These are phyloP conservation scores for Drosophila kuntzei DNA, from an alignment of 2,888 invertebrate species.

Conservation along the genomic window DNA sequence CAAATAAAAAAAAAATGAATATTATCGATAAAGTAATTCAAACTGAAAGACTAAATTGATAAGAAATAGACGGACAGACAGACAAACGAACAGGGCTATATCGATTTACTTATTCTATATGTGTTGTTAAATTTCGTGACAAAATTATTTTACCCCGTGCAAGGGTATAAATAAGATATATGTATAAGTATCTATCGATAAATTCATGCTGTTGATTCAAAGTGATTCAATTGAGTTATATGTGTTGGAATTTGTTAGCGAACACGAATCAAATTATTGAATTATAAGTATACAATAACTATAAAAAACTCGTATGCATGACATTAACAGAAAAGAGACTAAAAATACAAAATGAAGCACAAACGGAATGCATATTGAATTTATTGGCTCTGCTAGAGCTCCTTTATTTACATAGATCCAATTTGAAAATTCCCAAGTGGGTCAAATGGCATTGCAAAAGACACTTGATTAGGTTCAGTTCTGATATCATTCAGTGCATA, in stretches of 20 bases:
- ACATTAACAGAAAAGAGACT: conserved; percentile 16
- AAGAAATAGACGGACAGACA: too few species aligned
- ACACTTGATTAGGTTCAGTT: background rate
- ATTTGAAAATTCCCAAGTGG: conserved; percentile 26
- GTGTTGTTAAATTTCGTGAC: background rate
- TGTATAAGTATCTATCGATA: background rate
- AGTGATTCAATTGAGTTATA: conserved; percentile 30
- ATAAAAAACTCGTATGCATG: conserved; percentile 36
- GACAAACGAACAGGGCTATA: too few species aligned
- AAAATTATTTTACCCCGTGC: background rate
- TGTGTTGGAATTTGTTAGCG: conserved; percentile 23
- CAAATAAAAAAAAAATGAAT: too few species aligned
- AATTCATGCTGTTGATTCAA: conserved; percentile 1
- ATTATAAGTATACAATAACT: background rate
- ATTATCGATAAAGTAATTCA: too few species aligned
- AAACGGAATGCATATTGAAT: conserved; percentile 17
- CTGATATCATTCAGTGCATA: background rate
- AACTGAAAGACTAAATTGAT: too few species aligned
- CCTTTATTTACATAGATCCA: conserved; percentile 33
- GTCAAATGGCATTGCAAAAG: background rate
- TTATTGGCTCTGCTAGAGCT: conserved; percentile 33
- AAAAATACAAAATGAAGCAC: conserved; percentile 4
- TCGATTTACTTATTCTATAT: too few species aligned
- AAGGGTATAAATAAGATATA: background rate
- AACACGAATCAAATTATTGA: conserved; percentile 26